These are phyloP conservation scores for Limnephilus lunatus DNA, from an alignment of 2,888 invertebrate genomes.

Conservation along the genomic window DNA sequence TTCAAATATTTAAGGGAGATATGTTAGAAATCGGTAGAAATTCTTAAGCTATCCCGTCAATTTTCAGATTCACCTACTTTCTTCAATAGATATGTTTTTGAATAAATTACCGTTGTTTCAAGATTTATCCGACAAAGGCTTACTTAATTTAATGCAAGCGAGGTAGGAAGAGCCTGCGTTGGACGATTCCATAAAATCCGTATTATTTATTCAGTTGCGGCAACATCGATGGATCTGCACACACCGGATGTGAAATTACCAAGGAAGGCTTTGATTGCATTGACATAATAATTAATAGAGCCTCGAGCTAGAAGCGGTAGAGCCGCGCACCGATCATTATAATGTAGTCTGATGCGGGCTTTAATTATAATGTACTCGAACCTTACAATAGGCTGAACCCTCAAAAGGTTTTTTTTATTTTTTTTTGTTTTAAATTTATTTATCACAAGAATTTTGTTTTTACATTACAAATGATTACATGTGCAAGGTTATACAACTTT, in stretches of 20 bases:
- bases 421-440: too few species aligned
- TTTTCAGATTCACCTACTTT: neutral
- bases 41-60: neutral
- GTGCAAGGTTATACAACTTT: too few species aligned
- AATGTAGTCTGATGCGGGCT: neutral
- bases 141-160: neutral
- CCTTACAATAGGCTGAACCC: neutral
- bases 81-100: neutral
- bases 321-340: neutral
- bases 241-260: constrained; percentile 1
- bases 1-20: too few species aligned
- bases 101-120: neutral
- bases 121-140: neutral
- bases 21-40: too few species aligned
- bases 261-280: constrained; percentile 11
- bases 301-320: neutral
- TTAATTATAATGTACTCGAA: neutral
- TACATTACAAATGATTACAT: too few species aligned
- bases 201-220: constrained; percentile 11
- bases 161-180: neutral
- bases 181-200: neutral
- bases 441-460: too few species aligned
- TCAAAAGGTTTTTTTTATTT: neutral
- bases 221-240: neutral
- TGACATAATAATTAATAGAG: neutral